These are phyloP conservation scores for Abrostola tripartita DNA, from an alignment of 2,888 invertebrate species.

Conservation along the genomic window DNA sequence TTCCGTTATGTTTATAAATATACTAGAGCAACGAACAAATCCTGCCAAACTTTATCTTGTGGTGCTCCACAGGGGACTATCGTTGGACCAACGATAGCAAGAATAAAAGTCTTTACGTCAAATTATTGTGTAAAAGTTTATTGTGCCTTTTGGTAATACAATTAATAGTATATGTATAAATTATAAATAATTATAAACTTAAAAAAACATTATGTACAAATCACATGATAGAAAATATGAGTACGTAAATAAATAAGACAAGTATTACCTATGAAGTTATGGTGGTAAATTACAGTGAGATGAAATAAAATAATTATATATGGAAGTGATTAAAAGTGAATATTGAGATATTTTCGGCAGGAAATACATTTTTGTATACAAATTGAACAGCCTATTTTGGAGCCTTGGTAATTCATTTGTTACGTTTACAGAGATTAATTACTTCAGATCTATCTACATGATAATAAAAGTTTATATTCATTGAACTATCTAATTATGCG, in stretches of 20 bases:
- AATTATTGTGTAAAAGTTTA: conserved; percentile 69
- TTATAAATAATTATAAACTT: conserved; percentile 51
- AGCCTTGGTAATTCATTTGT: no score
- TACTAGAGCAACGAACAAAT: no score
- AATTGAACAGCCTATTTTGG: neutral
- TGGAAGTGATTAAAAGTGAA: neutral
- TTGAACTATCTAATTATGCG: conserved; percentile 47
- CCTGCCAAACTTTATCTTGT: neutral
- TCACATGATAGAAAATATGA: conserved; percentile 60
- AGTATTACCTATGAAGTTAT: conserved; percentile 11
- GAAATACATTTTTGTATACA: neutral
- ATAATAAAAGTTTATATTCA: conserved; percentile 37
- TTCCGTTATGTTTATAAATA: no score
- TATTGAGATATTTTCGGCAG: neutral
- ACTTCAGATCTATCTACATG: conserved; percentile 42
- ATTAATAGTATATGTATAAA: conserved; percentile 35
- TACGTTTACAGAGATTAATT: conserved; percentile 4
- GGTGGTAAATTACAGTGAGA: conserved; percentile 24
- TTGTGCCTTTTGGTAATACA: conserved; percentile 67
- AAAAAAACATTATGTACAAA: conserved; percentile 65
- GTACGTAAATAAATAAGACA: conserved; percentile 32
- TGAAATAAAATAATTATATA: conserved; percentile 17
- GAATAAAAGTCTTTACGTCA: conserved; percentile 20
- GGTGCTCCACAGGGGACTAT: neutral
- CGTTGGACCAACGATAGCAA: neutral